These are phyloP conservation scores for Sebastes nivosus DNA, from an alignment of 2,797 vertebrate species.

Conservation along the genomic window DNA sequence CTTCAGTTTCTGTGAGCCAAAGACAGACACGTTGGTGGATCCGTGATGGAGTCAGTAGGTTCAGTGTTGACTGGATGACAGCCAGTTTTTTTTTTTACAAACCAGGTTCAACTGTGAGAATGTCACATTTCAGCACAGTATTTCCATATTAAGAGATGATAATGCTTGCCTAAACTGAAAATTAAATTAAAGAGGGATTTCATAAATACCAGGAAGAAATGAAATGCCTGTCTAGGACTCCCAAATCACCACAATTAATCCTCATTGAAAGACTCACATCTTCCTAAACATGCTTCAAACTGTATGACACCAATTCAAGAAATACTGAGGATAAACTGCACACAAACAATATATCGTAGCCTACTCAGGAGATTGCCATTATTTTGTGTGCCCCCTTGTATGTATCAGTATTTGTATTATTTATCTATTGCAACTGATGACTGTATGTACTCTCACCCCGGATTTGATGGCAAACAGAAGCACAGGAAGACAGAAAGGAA, in stretches of 20 bases:
- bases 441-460: not conserved
- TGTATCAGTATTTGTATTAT: not conserved
- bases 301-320: not conserved
- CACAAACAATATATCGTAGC: not conserved
- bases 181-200: slow-evolving; percentile 11
- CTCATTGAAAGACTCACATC: not conserved
- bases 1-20: not conserved
- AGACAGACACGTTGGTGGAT: not conserved
- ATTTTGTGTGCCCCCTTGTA: not conserved
- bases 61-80: not conserved
- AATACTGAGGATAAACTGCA: not conserved
- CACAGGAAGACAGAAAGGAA: not conserved
- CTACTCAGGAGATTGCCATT: not conserved
- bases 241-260: not conserved
- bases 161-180: not conserved
- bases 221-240: not conserved
- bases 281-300: not conserved
- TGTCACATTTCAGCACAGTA: not conserved
- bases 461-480: slow-evolving; percentile 8
- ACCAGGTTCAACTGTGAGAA: not conserved
- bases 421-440: not conserved
- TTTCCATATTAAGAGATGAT: not conserved
- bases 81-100: not conserved
- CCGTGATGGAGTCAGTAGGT: not conserved
- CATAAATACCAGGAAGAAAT: not conserved